These are phyloP conservation scores for Agraylea sexmaculata DNA, from an alignment of 1,140 invertebrate genomes.

Conservation along the genomic window DNA sequence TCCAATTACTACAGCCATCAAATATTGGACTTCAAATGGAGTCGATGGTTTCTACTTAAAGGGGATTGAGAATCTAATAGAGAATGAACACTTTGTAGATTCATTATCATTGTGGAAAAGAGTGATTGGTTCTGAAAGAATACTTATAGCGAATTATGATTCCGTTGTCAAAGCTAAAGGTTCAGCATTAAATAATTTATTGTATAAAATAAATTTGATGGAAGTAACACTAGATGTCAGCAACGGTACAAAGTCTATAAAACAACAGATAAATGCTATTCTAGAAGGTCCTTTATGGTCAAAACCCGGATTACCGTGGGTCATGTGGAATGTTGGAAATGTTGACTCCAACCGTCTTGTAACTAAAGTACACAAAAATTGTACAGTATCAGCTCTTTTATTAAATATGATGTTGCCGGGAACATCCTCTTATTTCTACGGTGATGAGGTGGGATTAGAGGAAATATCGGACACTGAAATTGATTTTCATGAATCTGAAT, in stretches of 20 bases:
- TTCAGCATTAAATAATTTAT: conserved; percentile 36
- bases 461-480: conserved; percentile 35
- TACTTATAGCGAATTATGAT: conserved; percentile 54
- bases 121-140: conserved; percentile 44
- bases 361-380: conserved; percentile 40
- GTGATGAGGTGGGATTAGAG: conserved; percentile 59
- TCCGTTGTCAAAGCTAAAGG: conserved; percentile 38
- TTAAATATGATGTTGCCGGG: conserved; percentile 66
- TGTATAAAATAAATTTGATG: conserved; percentile 55
- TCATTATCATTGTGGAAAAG: conserved; percentile 53
- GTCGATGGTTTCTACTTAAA: conserved; percentile 76
- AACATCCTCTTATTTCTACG: conserved; percentile 68
- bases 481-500: conserved; percentile 48
- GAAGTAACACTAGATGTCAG: conserved; percentile 52
- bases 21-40: conserved; percentile 50
- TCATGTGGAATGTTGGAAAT: conserved; percentile 64
- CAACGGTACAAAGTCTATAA: conserved; percentile 44
- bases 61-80: conserved; percentile 44
- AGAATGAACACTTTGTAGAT: conserved; percentile 34
- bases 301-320: conserved; percentile 52
- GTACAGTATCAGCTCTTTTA: conserved; percentile 49
- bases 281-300: conserved; percentile 45
- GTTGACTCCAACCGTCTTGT: conserved; percentile 47
- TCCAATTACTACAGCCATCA: conserved; percentile 42
- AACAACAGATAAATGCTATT: conserved; percentile 43